Base-by-base conservation (phyloP, 2,888 invertebrate species). In the Osmoderma eremita region DNA sequence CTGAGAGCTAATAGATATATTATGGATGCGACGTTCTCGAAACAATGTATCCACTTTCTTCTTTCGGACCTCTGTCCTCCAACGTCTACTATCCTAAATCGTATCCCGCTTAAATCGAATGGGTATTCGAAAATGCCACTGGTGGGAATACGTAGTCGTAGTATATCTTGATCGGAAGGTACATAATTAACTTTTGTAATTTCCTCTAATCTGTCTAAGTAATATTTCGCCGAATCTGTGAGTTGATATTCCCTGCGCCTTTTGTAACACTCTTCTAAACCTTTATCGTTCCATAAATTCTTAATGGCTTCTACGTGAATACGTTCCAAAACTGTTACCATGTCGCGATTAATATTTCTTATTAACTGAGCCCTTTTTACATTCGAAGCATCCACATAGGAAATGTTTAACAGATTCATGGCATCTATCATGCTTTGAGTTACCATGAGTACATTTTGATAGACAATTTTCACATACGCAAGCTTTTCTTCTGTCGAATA, bases 21-120 rank as follows among this genome's bases (percentile, higher is more conserved):
- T 87, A 99, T 99, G 84, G 98, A 98, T 86, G 98, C 99, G 83
- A 99, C 99, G 86, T 98, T 99, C 88, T 99, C 99, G 86, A 99
- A 99, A 91, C 99, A 99, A 86, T 98, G 98, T 82, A 99, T 99
- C 98, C 99, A 99, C 90, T 99, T 99, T 88, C 98, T 92, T 90
- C 99, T 91, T 88, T 99, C 98, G 75, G 98, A 98, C 87, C 98
- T 90, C 89, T 99, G 99, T 78, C 99, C 99, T 77, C 99, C 99
- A 77, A 99, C 99, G 85, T 99, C 99, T 81, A 99, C 98, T 99
- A 99, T 99, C 88, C 99, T 98, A 88, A 77, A 83, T 89, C 98
- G 93, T 86, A 99, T 98, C 87, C 97, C 97, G 89, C 98, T 98
- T 91, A 99, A 90, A 88, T 98, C 98, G 88, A 98, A 98, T 77